Base-by-base conservation (phyloP, 2,797 vertebrate species). In the Enteromius thamalakanensis region DNA sequence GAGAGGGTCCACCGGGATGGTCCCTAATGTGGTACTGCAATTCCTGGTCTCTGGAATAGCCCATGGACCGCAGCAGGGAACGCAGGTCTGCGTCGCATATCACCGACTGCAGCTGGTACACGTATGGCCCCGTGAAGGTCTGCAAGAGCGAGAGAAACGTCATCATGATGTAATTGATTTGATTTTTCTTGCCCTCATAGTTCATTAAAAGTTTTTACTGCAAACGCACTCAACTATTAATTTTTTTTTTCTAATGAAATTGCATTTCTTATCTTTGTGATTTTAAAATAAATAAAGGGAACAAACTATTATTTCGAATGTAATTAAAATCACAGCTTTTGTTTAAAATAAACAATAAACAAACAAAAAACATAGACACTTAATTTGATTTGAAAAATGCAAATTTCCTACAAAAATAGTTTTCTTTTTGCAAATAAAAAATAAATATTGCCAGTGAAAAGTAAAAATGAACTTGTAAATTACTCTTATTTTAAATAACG, bases 71-170 rank as follows among this genome's bases (percentile, higher is more conserved):
- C 92, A 99, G 93, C 74, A 99, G 94, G 81, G 95, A 90, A 83
- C 92, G 95, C 75, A 99, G 94, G 83, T 99, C 97, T 5, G 95
- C 92, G 8, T 99, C 98, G 6, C 94, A 93, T 29, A 99, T 90
- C 7, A 97, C 94, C 29, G 97, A 96, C 93, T 98, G 97, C 53
- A 99, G 95, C 62, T 96, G 96, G 94, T 99, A 99, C 85, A 99
- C 97, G 75, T 98, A 99, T 19, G 98, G 96, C 81, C 98, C 98
- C 1, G 98, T 99, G 93, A 99, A 99, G 81, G 97, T 98, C 98
- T 99, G 79, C 71, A 90, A 88, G 71, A 88, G 37, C 67, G 34
- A 68, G 53, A 51, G 26, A 26, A 26, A 26, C 26, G 1, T 26
- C 26, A 26, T 26, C 26, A 26, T 26, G 26, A 26, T 26, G 26